Conservation (phyloP, 2,797 vertebrate genomes). For the Vultur gryphus region DNA sequence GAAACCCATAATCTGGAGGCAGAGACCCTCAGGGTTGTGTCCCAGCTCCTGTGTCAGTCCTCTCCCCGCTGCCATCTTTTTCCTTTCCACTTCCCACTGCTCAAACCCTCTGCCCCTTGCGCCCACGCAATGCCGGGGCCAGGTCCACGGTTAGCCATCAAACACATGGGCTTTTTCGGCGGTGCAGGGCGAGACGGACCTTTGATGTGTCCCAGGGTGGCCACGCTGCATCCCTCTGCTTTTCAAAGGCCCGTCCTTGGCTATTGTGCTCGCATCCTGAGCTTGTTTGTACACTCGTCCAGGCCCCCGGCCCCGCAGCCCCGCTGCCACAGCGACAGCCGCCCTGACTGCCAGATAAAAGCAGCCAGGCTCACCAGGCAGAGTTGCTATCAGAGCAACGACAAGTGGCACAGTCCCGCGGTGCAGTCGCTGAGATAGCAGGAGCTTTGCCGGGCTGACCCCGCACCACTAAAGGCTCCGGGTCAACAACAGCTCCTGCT, state of each 20-base stretch:
- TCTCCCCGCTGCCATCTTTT: not conserved
- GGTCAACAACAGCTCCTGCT: not conserved
- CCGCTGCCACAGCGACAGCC: not conserved
- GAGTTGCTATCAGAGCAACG: not conserved
- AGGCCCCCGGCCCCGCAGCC: not conserved
- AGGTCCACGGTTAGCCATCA: not conserved
- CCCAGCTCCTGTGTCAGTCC: not conserved
- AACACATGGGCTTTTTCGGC: not conserved
- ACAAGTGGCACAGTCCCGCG: not conserved
- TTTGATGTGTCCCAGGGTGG: constrained; percentile 20
- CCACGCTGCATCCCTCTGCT: not conserved
- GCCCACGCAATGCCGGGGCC: rapidly evolving
- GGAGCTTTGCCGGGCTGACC: not conserved
- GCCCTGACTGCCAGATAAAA: not conserved
- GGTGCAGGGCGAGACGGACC: rapidly evolving
- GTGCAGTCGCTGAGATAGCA: not conserved
- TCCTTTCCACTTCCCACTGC: not conserved
- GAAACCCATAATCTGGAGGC: not conserved
- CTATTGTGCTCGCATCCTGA: constrained; percentile 56
- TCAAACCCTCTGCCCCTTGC: not conserved
- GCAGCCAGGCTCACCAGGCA: not conserved
- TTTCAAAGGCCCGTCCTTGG: not conserved
- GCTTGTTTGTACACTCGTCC: constrained; percentile 2
- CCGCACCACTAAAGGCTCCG: rapidly evolving
- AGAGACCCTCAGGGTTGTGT: not conserved